Base-by-base conservation (phyloP, 2,113 vertebrate species). In the Sclerurus mexicanus region DNA sequence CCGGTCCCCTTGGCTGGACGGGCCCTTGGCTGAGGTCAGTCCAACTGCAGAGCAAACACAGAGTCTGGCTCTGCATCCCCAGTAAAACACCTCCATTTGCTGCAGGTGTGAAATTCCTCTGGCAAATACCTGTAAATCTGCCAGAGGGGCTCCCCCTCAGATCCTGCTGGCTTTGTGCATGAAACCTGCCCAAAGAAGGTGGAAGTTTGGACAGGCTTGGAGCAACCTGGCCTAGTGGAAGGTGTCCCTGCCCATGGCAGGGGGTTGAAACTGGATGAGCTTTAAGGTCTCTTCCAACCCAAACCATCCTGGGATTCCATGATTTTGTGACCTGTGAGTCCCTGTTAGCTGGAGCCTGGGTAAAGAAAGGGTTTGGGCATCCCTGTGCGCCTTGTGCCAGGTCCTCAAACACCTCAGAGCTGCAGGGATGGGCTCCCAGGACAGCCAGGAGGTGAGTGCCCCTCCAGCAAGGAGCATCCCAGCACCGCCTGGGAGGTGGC, bases 351-450 rank as follows among this genome's bases (percentile, higher is more conserved):
- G 8, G 25, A 69, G 7, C 25, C 10, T 23, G 71, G 60, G 12
- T 17, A 24, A 3, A 72, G 31, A 55, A 63, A 15, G 31, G 10
- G 9, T 42, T 73, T 73, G 64, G 33, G 33, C 20, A 30, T 17
- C 7, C n/a, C 31, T 0, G 0, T 50, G 30, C 12, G 19, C 52
- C 49, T 10, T 3, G 11, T 37, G 19, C 25, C 25, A 8, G 28
- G 28, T 24, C 35, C 53, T 50, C 23, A 63, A 20, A 49, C 12
- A 33, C 47, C 68, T 21, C 64, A 2, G 4, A 6, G 40, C 25
- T 30, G 35, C 72, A 22, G 19, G 62, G 52, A 37, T 5, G 6
- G 10, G 20, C 4, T 68, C 30, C 49, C 30, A 19, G 31, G n/a
- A 37, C 37, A n/a, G 10, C 53, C 78, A 23, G 6, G 75, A 35